Evolutionary conservation across 2,113 vertebrate genomes (phyloP), one percentile per base, ranked within the genome.

Genomic region (Noctilio leporinus): DNA sequence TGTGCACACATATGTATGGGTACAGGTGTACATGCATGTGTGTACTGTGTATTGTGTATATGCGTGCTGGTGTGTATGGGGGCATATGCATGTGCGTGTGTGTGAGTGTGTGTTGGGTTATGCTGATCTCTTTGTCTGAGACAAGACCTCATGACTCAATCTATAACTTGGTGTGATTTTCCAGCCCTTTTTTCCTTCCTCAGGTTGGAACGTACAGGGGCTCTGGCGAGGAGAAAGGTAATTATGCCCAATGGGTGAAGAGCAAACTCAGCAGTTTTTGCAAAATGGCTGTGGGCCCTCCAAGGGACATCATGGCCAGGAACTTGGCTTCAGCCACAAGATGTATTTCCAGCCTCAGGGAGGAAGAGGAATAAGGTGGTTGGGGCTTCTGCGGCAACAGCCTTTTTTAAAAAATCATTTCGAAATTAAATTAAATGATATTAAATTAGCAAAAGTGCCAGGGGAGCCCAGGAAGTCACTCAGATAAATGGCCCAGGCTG

Each of bases 361-460:
- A 89, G 57, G 59, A 91, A 57, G 88, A 88, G 12, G 62, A n/a
- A 92, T 8, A 55, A 88, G 59, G 77, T 4, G 38, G 49, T 16
- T 15, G 57, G 72, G 57, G 55, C 92, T 92, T 85, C 65, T 69
- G 70, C 5, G 5, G 81, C 89, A 86, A 87, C n/a, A 55, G 80
- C 45, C 64, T 87, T 89, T 93, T 64, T 70, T 7, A 51, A 90
- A 87, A 95, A 96, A 94, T 93, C 94, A 95, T 96, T 96, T 95
- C 35, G 35, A 95, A 96, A 97, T 96, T 95, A 96, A 97, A 96
- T 97, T 94, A 95, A 97, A 95, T 94, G 95, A 92, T 92, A 93
- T 94, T 95, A 95, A 97, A 94, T 96, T 94, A 96, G 86, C 73
- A 3, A 75, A 94, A 69, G 86, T 65, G 80, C 81, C 96, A 90